Evolutionary conservation across 2,113 vertebrate species (phyloP), one percentile per base, ranked within the genome.

Genomic region (Psilopsiagon aymara): DNA sequence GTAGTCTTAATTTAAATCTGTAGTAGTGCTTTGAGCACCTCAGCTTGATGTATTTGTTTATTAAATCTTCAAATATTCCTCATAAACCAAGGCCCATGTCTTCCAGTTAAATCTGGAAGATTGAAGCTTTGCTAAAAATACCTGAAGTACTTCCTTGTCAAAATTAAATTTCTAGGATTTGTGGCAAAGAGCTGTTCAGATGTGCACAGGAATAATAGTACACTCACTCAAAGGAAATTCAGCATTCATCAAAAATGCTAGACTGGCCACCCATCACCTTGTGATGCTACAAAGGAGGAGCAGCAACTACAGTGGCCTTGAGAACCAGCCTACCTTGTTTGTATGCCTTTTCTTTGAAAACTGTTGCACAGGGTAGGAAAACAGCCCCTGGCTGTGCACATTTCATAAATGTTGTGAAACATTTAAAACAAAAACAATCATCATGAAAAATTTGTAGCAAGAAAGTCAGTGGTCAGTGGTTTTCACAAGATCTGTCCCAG

Each of bases 41-140:
- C 73, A 57, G 2, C 51, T 68, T 82, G 76, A 79, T 57, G 27
- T 41, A 75, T 92, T 75, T 80, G 57, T 86, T 80, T 52, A 88
- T 92, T 86, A 76, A 86, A 73, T 82, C 44, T 68, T 94, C 37
- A 92, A 67, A 82, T 93, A 78, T 82, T 86, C 69, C 31, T 18
- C 82, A 37, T 64, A 63, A 95, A 77, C 59, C 82, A 88, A 93
- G 73, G 23, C 62, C 51, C 13, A 7, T 1, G 0, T 88, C 71
- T 92, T 88, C 52, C 55, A 78, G 6, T 90, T 80, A 82, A 60
- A 64, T 67, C 37, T 63, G 60, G 28, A 77, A 93, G 60, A 74
- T 15, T 64, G 62, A 79, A 66, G n/a, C 41, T 28, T 73, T 90
- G 81, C 84, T 79, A 79, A 66, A 87, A 95, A 71, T 39, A 51